Evolutionary conservation across 2,888 invertebrate genomes (phyloP).

Genomic region (Pachycephus smyrnensis): DNA sequence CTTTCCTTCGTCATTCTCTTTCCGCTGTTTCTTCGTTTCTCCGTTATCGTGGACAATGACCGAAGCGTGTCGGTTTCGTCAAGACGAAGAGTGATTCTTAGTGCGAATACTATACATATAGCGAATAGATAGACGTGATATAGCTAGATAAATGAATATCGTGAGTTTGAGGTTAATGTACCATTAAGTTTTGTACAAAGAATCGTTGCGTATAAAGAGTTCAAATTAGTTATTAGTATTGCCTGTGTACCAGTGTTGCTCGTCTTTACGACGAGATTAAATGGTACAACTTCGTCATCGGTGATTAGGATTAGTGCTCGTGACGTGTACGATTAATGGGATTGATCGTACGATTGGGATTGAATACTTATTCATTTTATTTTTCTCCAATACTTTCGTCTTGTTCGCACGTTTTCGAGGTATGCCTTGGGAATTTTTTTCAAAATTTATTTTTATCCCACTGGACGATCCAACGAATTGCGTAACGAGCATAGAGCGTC

Average conservation of each 20-base stretch:
- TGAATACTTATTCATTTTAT: not conserved
- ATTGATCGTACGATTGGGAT: not conserved
- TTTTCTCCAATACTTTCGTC: not conserved
- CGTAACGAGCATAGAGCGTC: not conserved
- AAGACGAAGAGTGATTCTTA: constrained; percentile 24
- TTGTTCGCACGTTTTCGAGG: not conserved
- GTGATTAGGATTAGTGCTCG: not conserved
- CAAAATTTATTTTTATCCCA: not conserved
- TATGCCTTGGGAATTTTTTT: not conserved
- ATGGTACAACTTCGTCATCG: not conserved
- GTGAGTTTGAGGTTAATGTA: constrained; percentile 2
- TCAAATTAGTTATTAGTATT: constrained; percentile 32
- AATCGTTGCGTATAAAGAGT: constrained; percentile 23
- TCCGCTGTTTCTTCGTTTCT: not conserved
- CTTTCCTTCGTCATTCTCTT: too few species aligned
- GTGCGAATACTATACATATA: constrained; percentile 14
- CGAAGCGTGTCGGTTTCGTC: constrained; percentile 1
- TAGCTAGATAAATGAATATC: constrained; percentile 10
- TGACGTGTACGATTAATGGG: not conserved
- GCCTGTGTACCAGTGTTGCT: not conserved
- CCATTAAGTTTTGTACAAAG: constrained; percentile 24
- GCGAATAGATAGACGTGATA: not conserved
- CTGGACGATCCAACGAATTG: not conserved
- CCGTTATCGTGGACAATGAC: not conserved
- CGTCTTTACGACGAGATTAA: not conserved